Evolutionary conservation across 2,113 vertebrate species (phyloP).

Genomic region (Collichthys lucidus): DNA sequence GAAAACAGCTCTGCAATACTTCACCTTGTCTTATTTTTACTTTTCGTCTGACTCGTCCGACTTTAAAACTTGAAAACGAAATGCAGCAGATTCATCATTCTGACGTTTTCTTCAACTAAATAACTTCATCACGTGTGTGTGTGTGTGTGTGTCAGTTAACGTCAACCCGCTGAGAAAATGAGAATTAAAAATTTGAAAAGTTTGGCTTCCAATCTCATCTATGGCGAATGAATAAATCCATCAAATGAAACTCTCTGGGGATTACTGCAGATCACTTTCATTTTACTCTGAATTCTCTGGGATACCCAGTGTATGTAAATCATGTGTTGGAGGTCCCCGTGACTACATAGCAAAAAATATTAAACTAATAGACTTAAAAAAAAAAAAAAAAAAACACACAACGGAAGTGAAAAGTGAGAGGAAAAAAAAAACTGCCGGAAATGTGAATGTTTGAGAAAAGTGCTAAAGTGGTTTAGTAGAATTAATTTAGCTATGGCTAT

Average conservation of each 20-base stretch:
- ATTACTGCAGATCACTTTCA: neutral
- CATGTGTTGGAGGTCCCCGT: constrained; percentile 27
- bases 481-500: constrained; percentile 33
- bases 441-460: constrained; percentile 56
- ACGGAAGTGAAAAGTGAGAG: neutral
- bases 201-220: constrained; percentile 34
- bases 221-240: constrained; percentile 5
- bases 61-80: neutral
- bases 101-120: neutral
- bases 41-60: neutral
- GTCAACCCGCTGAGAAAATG: constrained; percentile 9
- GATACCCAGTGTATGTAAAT: constrained; percentile 39
- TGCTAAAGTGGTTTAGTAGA: constrained; percentile 53
- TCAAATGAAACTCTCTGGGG: constrained; percentile 3
- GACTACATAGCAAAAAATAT: constrained; percentile 14
- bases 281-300: constrained; percentile 28
- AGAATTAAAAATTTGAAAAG: neutral
- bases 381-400: neutral
- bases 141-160: constrained; percentile 10
- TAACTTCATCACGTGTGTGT: neutral
- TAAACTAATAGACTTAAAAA: constrained; percentile 3
- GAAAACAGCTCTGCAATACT: constrained; percentile 13
- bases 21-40: neutral
- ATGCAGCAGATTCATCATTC: neutral
- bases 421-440: neutral